phyloP scores from a whole-genome alignment of 1,140 invertebrate genomes.

The Bombus consobrinus region DNA sequence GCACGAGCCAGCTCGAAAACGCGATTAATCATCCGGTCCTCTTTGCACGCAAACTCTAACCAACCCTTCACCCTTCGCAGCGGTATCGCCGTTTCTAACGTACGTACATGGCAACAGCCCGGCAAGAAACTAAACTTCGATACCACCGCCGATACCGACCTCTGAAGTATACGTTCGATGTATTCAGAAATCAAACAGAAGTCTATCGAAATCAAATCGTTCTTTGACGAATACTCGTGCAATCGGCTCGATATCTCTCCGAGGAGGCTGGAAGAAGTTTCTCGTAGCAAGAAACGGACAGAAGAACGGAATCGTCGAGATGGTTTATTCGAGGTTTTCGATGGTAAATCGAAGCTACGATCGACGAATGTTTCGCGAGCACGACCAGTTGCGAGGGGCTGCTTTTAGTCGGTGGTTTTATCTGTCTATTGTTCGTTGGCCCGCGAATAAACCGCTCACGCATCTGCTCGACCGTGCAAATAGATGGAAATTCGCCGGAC shows the following conservation, averaged over 20 bases:
- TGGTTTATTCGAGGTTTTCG: not conserved
- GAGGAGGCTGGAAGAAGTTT: not conserved
- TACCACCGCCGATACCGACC: not conserved
- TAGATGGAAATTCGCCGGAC: not conserved
- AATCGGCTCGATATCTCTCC: not conserved
- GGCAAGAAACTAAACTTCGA: not conserved
- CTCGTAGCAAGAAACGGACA: not conserved
- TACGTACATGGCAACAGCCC: not conserved
- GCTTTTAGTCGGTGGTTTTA: not conserved
- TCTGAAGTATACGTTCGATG: no score
- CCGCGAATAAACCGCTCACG: not conserved
- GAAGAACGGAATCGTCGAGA: not conserved
- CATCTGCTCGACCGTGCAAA: not conserved
- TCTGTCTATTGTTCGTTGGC: not conserved
- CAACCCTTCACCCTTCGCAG: not conserved
- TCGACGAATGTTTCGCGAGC: not conserved
- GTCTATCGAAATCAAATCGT: not conserved
- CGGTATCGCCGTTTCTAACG: not conserved
- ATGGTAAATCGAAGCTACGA: not conserved
- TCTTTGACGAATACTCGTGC: no score
- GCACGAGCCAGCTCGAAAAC: not conserved
- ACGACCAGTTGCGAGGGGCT: not conserved
- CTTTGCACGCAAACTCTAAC: slow-evolving; percentile 2
- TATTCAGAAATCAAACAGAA: not conserved
- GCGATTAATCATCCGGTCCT: slow-evolving; percentile 17